phyloP scores from a whole-genome alignment of 92 coral and sea anemone genomes.

The Porites evermanni region DNA sequence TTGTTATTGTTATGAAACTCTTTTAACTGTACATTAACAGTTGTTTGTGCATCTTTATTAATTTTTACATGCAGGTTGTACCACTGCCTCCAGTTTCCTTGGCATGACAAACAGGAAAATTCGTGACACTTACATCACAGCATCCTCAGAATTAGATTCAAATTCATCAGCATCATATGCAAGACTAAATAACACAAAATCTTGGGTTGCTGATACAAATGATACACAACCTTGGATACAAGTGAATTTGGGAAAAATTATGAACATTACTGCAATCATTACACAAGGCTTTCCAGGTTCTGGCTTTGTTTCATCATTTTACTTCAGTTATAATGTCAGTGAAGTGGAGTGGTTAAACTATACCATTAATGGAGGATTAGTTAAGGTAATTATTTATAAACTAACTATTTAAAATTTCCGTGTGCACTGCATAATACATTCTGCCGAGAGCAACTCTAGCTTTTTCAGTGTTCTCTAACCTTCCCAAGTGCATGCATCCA shows the following conservation, averaged over 20 bases:
- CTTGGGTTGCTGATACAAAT: constrained; percentile 59
- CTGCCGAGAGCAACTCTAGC: too few relatives aligned
- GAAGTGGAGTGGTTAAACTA: constrained; percentile 60
- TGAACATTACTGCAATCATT: constrained; percentile 63
- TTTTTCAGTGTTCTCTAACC: too few relatives aligned
- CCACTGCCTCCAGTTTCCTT: constrained; percentile 12
- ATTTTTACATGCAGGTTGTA: constrained; percentile 7
- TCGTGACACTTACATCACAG: constrained; percentile 59
- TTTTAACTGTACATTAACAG: too few relatives aligned
- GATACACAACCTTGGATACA: constrained; percentile 70
- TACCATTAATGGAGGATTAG: constrained; percentile 38
- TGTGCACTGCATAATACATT: too few relatives aligned
- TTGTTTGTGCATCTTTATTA: background rate
- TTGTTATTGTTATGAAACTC: too few relatives aligned
- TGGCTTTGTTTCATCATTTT: constrained; percentile 43
- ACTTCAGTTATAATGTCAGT: constrained; percentile 51
- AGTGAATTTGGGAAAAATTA: constrained; percentile 56
- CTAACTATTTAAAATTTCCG: background rate
- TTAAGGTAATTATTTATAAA: too few relatives aligned
- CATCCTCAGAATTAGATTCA: constrained; percentile 47
- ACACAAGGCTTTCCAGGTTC: constrained; percentile 72
- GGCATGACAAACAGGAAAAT: constrained; percentile 69
- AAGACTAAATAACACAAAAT: constrained; percentile 50
- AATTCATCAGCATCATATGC: constrained; percentile 61
- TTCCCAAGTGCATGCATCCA: too few relatives aligned